These are phyloP conservation scores for Capreolus pygargus DNA, from an alignment of 2,113 vertebrate genomes.

Conservation along the genomic window DNA sequence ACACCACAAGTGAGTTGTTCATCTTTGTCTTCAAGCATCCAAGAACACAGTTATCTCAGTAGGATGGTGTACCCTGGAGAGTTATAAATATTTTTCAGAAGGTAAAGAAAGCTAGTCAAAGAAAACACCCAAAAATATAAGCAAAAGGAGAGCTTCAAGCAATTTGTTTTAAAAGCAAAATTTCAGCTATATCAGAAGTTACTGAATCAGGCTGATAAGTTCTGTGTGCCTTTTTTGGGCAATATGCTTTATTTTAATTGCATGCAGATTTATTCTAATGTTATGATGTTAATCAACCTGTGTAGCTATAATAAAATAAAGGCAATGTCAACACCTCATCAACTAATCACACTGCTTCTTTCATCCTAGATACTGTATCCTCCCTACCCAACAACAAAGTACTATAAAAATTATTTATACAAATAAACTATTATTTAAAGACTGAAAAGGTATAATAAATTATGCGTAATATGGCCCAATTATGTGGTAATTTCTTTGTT, in stretches of 20 bases:
- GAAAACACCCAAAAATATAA: slow-evolving; percentile 59
- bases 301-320: slow-evolving; percentile 68
- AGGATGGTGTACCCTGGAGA: slow-evolving; percentile 45
- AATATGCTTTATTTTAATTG: slow-evolving; percentile 61
- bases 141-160: slow-evolving; percentile 24
- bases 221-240: background rate
- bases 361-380: slow-evolving; percentile 42
- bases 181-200: slow-evolving; percentile 22
- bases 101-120: slow-evolving; percentile 67
- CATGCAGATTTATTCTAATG: slow-evolving; percentile 65
- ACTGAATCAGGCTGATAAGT: slow-evolving; percentile 6
- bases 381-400: slow-evolving; percentile 14
- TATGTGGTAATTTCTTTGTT: slow-evolving; percentile 70
- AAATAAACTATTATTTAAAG: slow-evolving; percentile 62
- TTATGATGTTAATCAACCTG: slow-evolving; percentile 64
- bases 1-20: slow-evolving; percentile 45
- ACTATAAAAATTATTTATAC: slow-evolving; percentile 64
- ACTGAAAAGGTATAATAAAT: slow-evolving; percentile 50
- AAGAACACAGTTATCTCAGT: slow-evolving; percentile 64
- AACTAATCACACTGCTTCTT: slow-evolving; percentile 62
- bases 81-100: slow-evolving; percentile 57
- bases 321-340: slow-evolving; percentile 62
- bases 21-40: slow-evolving; percentile 56
- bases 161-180: slow-evolving; percentile 58
- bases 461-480: slow-evolving; percentile 54